Evolutionary conservation across 1,140 invertebrate genomes (phyloP).

Genomic region (Lepidostoma basale): DNA sequence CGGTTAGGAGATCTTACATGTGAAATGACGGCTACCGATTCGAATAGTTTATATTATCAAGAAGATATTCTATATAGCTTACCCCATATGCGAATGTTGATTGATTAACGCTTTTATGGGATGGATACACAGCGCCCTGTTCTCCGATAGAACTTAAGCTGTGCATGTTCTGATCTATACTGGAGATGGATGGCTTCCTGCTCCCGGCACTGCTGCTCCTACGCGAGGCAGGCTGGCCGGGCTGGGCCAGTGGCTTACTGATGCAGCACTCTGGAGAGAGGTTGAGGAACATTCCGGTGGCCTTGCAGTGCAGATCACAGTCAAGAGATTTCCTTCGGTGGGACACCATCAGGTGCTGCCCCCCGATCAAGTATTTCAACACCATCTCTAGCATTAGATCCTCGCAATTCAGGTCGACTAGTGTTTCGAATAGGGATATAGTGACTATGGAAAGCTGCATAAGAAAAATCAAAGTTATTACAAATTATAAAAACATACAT

Average conservation of each 20-base stretch:
- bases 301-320: constrained; percentile 79
- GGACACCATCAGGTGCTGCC: constrained; percentile 89
- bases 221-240: constrained; percentile 36
- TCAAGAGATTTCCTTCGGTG: constrained; percentile 73
- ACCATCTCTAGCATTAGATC: constrained; percentile 95
- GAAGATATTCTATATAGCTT: constrained; percentile 42
- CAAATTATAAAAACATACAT: constrained; percentile 2
- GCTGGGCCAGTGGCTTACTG: constrained; percentile 28
- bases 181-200: constrained; percentile 36
- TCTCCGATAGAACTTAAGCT: constrained; percentile 36
- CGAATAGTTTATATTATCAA: too few relatives aligned
- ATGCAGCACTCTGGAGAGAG: constrained; percentile 73
- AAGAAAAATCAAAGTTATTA: constrained; percentile 22
- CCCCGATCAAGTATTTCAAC: constrained; percentile 85
- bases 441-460: constrained; percentile 87
- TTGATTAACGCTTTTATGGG: constrained; percentile 51
- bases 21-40: too few relatives aligned
- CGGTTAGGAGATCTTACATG: too few relatives aligned
- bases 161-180: constrained; percentile 37
- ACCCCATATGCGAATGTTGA: constrained; percentile 58
- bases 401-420: constrained; percentile 93
- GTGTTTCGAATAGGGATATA: constrained; percentile 86
- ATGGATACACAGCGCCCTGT: constrained; percentile 3
- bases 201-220: constrained; percentile 39
- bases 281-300: constrained; percentile 82